Conservation (phyloP, 2,113 vertebrate genomes). For the Diadophis punctatus region DNA sequence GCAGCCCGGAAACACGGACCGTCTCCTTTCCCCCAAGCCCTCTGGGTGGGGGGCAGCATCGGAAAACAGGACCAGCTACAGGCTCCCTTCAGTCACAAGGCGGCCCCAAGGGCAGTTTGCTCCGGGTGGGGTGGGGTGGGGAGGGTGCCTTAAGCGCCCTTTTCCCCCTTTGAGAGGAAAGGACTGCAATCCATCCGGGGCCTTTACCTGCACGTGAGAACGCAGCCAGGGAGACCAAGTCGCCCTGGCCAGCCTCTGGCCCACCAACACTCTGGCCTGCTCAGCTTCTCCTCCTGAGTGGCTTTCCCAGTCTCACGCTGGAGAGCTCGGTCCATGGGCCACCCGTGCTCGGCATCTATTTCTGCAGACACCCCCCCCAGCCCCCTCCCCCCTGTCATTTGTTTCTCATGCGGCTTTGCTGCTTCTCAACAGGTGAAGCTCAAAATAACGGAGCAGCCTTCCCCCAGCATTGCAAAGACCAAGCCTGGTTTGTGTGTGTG, state of each 20-base stretch:
- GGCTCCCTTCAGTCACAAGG: not conserved
- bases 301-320: rapidly evolving
- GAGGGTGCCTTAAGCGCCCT: no score
- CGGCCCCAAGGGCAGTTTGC: not conserved
- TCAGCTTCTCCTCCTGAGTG: rapidly evolving
- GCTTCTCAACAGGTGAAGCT: conserved; percentile 42
- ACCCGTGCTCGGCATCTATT: conserved; percentile 31
- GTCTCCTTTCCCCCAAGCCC: not conserved
- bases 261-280: not conserved
- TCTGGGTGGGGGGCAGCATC: not conserved
- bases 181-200: not conserved
- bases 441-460: conserved; percentile 27
- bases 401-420: conserved; percentile 18
- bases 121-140: no score
- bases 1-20: not conserved
- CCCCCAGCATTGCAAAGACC: not conserved
- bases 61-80: not conserved
- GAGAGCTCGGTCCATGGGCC: not conserved
- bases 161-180: not conserved
- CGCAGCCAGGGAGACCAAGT: not conserved
- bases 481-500: no score
- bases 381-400: conserved; percentile 49
- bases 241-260: not conserved
- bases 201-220: not conserved
- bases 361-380: conserved; percentile 22